Base-by-base conservation (phyloP, 2,888 invertebrate genomes). In the Nemoura dubitans region DNA sequence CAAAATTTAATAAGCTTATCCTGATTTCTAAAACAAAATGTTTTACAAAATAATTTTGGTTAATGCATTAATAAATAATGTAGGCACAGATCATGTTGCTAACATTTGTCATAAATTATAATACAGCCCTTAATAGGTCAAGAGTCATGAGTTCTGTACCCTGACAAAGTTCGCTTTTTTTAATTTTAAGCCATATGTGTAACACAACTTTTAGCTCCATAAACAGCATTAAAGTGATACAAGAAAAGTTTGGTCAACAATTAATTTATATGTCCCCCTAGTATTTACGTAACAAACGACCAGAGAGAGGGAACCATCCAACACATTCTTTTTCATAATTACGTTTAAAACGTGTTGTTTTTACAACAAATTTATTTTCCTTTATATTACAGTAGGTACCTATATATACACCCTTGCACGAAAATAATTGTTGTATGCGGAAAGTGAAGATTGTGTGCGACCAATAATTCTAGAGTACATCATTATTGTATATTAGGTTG, bases 181-280 rank as follows among this genome's bases (percentile, higher is more conserved):
- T 7, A 28, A 5, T 21, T 5, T 21, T 78, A n/a, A n/a, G n/a
- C n/a, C n/a, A n/a, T n/a, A n/a, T n/a, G n/a, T n/a, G 0, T 26
- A 78, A 78, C 78, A 78, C 1, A 78, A 78, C 28, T 78, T 28
- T 78, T 78, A 28, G 28, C 78, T 78, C 78, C 59, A 84, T 84
- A 84, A 84, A 84, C 84, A 29, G 59, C 59, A 84, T 84, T 84
- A 59, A 84, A 84, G 28, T 84, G 59, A 84, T 76, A 84, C 84
- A 84, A 26, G 84, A 84, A 84, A 84, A 59, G 84, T 84, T 84
- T 27, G 27, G 6, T 59, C 43, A 25, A 84, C 26, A 84, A 84
- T 84, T 84, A 84, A 84, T 84, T 84, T 84, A 84, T 84, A 59
- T 26, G 84, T 16, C 84, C 76, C 76, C 21, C 28, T 76, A 76